phyloP scores from a whole-genome alignment of 2,113 vertebrate genomes.

The Otocyon megalotis region DNA sequence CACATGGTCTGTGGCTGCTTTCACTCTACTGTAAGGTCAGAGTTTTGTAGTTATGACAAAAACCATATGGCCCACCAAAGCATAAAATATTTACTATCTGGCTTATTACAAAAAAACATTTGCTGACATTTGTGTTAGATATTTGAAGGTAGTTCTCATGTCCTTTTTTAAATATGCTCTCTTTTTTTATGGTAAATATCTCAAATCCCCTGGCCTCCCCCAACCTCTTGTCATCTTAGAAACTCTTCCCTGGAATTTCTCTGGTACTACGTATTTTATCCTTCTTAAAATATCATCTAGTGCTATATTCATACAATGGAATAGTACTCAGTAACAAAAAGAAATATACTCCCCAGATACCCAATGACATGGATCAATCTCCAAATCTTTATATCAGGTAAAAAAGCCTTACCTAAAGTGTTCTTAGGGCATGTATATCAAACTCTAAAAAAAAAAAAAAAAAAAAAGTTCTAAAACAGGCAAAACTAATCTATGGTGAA shows the following conservation, averaged over 20 bases:
- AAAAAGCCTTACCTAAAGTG: neutral
- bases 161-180: neutral
- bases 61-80: neutral
- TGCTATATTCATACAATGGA: neutral
- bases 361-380: neutral
- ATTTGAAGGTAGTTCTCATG: neutral
- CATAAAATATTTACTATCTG: neutral
- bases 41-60: neutral
- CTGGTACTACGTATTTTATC: too few species aligned
- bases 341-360: neutral
- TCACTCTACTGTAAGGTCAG: neutral
- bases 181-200: neutral
- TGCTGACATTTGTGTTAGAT: neutral
- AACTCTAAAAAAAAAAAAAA: slow-evolving; percentile 9
- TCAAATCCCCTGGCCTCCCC: neutral
- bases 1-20: neutral
- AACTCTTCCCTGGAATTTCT: neutral
- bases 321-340: neutral
- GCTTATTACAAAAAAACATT: neutral
- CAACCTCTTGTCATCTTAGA: neutral
- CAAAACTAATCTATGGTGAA: neutral
- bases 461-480: neutral
- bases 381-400: neutral
- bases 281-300: neutral
- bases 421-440: neutral